Conservation (phyloP, 1,140 invertebrate genomes). For the Apocrypta bakeri region DNA sequence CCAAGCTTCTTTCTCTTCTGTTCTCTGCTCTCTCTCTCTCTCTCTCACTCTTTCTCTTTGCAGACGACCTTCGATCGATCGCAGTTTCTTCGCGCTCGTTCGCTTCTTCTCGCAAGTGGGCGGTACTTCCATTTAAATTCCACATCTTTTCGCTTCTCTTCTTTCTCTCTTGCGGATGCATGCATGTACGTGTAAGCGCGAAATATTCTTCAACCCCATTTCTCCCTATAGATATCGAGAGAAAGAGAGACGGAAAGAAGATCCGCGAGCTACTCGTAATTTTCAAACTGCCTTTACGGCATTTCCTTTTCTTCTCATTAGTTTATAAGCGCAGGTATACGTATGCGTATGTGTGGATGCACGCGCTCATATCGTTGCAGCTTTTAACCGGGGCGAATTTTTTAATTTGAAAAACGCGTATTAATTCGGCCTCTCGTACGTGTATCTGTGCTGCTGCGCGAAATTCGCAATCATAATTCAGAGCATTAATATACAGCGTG, state of each 20-base stretch:
- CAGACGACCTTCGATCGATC: conserved; percentile 52
- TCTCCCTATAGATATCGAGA: conserved; percentile 8
- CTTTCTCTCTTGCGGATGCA: not conserved
- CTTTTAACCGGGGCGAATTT: conserved; percentile 19
- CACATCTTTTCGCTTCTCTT: conserved; percentile 33
- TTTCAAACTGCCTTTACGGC: conserved; percentile 41
- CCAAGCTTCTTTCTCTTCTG: not conserved
- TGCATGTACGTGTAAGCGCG: not conserved
- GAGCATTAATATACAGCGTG: conserved; percentile 26
- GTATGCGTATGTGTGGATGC: no score
- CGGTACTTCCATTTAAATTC: conserved; percentile 57
- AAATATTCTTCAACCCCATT: conserved; percentile 39
- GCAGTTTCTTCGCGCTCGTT: conserved; percentile 24
- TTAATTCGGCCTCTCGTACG: not conserved
- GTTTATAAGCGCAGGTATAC: not conserved
- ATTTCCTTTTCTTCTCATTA: conserved; percentile 49
- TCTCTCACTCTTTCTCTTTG: not conserved
- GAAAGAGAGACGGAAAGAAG: not conserved
- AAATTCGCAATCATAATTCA: conserved; percentile 34
- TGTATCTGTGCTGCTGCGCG: not conserved
- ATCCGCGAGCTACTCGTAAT: conserved; percentile 43
- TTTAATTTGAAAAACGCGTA: conserved; percentile 41
- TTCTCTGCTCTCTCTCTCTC: conserved; percentile 19
- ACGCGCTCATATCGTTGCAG: no score
- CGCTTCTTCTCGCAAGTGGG: conserved; percentile 43